These are phyloP conservation scores for Eupithecia pulchellata DNA, from an alignment of 2,888 invertebrate genomes.

Conservation along the genomic window DNA sequence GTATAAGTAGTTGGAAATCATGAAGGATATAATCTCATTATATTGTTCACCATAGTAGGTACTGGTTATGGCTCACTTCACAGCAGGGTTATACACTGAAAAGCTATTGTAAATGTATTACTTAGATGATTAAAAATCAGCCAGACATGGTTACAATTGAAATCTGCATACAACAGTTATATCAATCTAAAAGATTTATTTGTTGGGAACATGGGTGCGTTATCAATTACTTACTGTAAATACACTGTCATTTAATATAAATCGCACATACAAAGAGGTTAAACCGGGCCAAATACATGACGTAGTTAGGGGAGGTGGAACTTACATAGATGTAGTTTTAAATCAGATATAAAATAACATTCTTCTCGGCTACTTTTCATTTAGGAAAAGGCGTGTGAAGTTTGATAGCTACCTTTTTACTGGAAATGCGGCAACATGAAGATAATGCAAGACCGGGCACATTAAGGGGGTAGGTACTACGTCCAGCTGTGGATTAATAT, in stretches of 20 bases:
- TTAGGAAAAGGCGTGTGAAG: neutral
- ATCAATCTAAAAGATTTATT: conserved; percentile 4
- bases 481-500: neutral
- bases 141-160: neutral
- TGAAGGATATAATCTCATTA: neutral
- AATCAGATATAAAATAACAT: neutral
- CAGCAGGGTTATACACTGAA: conserved; percentile 6
- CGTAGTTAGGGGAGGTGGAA: neutral
- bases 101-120: conserved; percentile 5
- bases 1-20: neutral
- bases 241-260: neutral
- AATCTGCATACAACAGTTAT: conserved; percentile 6
- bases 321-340: neutral
- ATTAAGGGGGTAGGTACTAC: neutral
- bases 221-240: neutral
- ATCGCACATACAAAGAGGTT: neutral
- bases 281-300: neutral
- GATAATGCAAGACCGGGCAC: neutral
- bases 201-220: conserved; percentile 2
- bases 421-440: neutral
- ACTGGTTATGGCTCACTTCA: conserved; percentile 6
- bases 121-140: conserved; percentile 8
- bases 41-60: neutral
- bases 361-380: neutral
- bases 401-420: neutral